These are phyloP conservation scores for Myopa tessellatipennis DNA, from an alignment of 2,888 invertebrate genomes.

Conservation along the genomic window DNA sequence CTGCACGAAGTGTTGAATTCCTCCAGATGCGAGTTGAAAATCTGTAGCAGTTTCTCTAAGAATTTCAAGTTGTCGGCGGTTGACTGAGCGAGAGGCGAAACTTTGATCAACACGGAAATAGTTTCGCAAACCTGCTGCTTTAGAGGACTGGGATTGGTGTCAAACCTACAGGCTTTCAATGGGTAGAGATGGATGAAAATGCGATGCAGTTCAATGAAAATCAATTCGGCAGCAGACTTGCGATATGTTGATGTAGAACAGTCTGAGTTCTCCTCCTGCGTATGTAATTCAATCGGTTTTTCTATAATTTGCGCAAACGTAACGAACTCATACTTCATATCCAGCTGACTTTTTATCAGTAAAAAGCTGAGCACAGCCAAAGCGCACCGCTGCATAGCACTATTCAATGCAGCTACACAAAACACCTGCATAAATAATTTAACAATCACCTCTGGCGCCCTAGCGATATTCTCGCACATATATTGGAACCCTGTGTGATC, in stretches of 20 bases:
- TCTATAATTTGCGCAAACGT: constrained; percentile 48
- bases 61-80: constrained; percentile 55
- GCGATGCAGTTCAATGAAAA: constrained; percentile 52
- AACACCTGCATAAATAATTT: constrained; percentile 54
- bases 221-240: constrained; percentile 39
- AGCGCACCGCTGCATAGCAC: constrained; percentile 52
- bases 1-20: constrained; percentile 56
- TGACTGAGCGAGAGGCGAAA: constrained; percentile 52
- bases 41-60: constrained; percentile 52
- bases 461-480: constrained; percentile 52
- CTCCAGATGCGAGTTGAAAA: constrained; percentile 58
- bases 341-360: constrained; percentile 54
- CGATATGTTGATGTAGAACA: not conserved
- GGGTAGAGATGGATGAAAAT: constrained; percentile 55
- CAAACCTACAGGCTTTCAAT: constrained; percentile 51
- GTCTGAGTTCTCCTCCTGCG: not conserved
- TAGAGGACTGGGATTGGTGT: constrained; percentile 46
- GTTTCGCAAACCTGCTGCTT: constrained; percentile 59
- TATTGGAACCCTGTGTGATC: constrained; percentile 48
- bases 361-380: constrained; percentile 53
- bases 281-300: constrained; percentile 27
- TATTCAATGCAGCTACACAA: constrained; percentile 42
- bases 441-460: constrained; percentile 48
- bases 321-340: constrained; percentile 36
- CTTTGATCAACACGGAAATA: constrained; percentile 59